phyloP scores from a whole-genome alignment of 2,888 invertebrate genomes.

The Petrolisthes cinctipes region DNA sequence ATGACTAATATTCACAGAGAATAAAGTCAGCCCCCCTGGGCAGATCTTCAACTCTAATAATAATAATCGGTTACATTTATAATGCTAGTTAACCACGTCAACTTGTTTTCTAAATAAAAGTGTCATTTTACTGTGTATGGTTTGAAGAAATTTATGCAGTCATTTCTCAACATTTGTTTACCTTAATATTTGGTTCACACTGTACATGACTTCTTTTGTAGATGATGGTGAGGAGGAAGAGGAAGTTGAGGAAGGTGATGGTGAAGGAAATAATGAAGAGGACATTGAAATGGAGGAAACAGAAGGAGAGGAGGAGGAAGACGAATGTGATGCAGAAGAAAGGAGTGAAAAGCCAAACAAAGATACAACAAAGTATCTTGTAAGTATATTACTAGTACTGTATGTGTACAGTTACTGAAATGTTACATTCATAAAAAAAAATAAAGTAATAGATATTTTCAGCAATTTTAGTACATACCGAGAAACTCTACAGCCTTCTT shows the following conservation, averaged over 20 bases:
- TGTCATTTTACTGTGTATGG: too few relatives aligned
- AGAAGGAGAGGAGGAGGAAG: slow-evolving; percentile 12
- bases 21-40: too few relatives aligned
- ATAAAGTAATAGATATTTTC: too few relatives aligned
- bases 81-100: too few relatives aligned
- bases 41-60: too few relatives aligned
- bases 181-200: background rate
- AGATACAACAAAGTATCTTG: slow-evolving; percentile 39
- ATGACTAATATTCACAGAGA: too few relatives aligned
- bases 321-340: slow-evolving; percentile 67
- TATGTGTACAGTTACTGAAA: background rate
- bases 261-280: slow-evolving; percentile 16
- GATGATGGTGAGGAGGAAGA: background rate
- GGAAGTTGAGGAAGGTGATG: slow-evolving; percentile 16
- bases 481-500: too few relatives aligned
- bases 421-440: background rate
- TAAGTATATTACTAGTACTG: background rate
- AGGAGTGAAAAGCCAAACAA: slow-evolving; percentile 69
- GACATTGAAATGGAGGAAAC: slow-evolving; percentile 25
- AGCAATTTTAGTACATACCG: too few relatives aligned
- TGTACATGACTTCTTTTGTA: background rate
- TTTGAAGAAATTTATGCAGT: background rate
- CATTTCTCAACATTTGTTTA: background rate
- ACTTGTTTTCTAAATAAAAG: too few relatives aligned
- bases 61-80: too few relatives aligned